Conservation (phyloP, 2,888 invertebrate genomes). For the Urechis unicinctus region DNA sequence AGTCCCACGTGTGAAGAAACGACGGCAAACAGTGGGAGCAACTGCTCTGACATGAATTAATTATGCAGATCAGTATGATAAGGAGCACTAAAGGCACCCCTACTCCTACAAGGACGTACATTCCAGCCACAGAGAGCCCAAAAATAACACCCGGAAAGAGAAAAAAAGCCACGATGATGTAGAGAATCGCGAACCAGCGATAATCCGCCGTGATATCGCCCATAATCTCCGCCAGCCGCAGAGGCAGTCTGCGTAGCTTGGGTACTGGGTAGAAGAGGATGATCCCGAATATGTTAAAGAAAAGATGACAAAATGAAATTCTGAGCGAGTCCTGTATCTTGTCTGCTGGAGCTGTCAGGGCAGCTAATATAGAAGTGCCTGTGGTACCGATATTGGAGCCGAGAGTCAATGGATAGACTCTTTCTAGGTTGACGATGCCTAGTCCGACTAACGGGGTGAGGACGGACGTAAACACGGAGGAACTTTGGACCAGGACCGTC, state of each 20-base stretch:
- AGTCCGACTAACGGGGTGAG: constrained; percentile 59
- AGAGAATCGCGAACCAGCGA: constrained; percentile 56
- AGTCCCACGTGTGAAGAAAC: constrained; percentile 37
- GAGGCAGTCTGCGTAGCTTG: constrained; percentile 52
- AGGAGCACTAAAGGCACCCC: constrained; percentile 22
- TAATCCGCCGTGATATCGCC: constrained; percentile 56
- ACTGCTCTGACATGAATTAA: constrained; percentile 36
- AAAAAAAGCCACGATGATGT: constrained; percentile 42
- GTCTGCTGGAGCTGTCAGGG: constrained; percentile 46
- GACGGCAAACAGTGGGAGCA: constrained; percentile 28
- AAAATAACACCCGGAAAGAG: constrained; percentile 36
- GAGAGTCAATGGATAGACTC: constrained; percentile 57
- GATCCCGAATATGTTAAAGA: constrained; percentile 53
- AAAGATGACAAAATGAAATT: constrained; percentile 45
- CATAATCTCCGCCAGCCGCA: constrained; percentile 53
- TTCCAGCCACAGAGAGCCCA: constrained; percentile 33
- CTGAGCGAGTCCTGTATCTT: constrained; percentile 38
- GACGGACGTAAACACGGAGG: constrained; percentile 58
- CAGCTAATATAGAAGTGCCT: constrained; percentile 56
- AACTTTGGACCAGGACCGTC: constrained; percentile 58
- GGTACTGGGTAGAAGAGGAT: constrained; percentile 57
- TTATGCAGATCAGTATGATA: constrained; percentile 28
- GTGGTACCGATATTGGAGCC: constrained; percentile 59
- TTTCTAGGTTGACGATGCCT: constrained; percentile 54
- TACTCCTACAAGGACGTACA: constrained; percentile 31